phyloP scores from a whole-genome alignment of 1,140 invertebrate species.

The Trachymyrmex septentrionalis region DNA sequence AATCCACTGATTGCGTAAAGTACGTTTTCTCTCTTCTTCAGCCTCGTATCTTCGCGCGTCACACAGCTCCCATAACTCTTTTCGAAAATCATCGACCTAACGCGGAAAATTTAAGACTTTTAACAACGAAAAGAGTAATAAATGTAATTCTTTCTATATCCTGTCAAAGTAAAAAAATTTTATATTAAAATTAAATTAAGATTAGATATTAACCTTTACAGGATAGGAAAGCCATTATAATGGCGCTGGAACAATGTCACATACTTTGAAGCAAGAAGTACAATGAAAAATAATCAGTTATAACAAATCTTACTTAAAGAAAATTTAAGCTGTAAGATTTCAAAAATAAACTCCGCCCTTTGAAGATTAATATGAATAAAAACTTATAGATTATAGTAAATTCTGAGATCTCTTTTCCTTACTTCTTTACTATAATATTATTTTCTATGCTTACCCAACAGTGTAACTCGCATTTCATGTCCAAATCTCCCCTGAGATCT shows the following conservation, averaged over 20 bases:
- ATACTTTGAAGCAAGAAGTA: too few species aligned
- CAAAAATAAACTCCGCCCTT: too few species aligned
- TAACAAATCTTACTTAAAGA: too few species aligned
- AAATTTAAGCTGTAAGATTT: too few species aligned
- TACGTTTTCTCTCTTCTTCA: conserved; percentile 84
- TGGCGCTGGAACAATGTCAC: too few species aligned
- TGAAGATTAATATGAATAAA: background rate
- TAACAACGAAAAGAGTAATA: background rate
- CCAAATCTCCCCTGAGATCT: conserved; percentile 86
- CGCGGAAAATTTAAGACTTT: background rate
- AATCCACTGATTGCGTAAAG: conserved; percentile 87
- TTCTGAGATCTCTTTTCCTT: background rate
- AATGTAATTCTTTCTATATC: background rate
- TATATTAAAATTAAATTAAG: background rate
- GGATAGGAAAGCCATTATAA: too few species aligned
- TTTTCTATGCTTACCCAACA: conserved; percentile 70
- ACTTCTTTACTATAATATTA: background rate
- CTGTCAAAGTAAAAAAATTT: background rate
- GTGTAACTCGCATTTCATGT: conserved; percentile 85
- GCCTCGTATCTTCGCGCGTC: conserved; percentile 86
- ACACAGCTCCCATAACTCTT: conserved; percentile 85
- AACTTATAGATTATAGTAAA: background rate
- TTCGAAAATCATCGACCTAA: conserved; percentile 81
- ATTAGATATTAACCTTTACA: background rate
- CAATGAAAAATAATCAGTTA: too few species aligned